Percentiles rank a stretch among this genome's conserved stretches.
phyloP scores from a whole-genome alignment of 2,113 vertebrate genomes.

The Nerophis lumbriciformis region DNA sequence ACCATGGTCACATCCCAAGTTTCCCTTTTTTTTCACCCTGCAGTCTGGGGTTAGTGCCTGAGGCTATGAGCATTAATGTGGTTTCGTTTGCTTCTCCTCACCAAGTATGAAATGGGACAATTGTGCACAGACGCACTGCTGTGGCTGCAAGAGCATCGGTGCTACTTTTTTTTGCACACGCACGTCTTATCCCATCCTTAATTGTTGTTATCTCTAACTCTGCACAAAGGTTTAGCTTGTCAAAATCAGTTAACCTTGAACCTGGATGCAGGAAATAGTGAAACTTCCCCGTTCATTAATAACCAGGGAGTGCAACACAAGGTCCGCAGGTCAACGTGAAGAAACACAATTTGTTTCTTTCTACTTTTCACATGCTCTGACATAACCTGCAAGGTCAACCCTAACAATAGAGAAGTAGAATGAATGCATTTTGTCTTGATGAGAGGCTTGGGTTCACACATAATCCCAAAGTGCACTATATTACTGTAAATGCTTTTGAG shows the following conservation, averaged over 20 bases:
- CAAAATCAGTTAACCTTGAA: conserved; percentile 46
- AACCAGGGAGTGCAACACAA: conserved; percentile 20
- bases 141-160: conserved; percentile 3
- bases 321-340: conserved; percentile 39
- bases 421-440: conserved; percentile 47
- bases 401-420: conserved; percentile 54
- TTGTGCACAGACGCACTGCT: conserved; percentile 37
- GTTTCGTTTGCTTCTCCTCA: conserved; percentile 40
- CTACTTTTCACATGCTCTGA: conserved; percentile 51
- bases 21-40: conserved; percentile 48
- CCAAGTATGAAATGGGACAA: conserved; percentile 27
- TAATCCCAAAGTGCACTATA: conserved; percentile 50
- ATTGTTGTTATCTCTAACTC: neutral
- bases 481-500: conserved; percentile 57
- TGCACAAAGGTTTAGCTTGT: neutral
- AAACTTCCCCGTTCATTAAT: conserved; percentile 55
- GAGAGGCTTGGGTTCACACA: conserved; percentile 42
- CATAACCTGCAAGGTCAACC: conserved; percentile 52
- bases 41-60: conserved; percentile 58
- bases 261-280: conserved; percentile 38
- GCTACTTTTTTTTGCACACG: conserved; percentile 14
- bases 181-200: neutral
- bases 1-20: conserved; percentile 67
- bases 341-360: conserved; percentile 26
- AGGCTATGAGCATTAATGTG: conserved; percentile 42